Percentiles rank a stretch among this genome's conserved stretches.
Evolutionary conservation across 2,888 invertebrate species (phyloP).

Genomic region (Rhagium mordax): DNA sequence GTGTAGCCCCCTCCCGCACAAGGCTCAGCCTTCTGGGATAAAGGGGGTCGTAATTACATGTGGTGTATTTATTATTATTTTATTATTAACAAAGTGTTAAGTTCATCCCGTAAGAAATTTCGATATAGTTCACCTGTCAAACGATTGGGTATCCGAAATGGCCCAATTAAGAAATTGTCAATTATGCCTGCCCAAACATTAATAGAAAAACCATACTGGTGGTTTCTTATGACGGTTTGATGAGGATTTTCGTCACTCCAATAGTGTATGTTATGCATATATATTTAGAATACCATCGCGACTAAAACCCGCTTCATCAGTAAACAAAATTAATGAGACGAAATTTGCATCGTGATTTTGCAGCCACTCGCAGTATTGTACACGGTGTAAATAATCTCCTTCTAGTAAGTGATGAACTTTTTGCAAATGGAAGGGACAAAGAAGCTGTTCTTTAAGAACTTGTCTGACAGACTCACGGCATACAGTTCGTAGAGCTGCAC

Average conservation of each 20-base stretch:
- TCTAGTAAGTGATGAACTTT: constrained; percentile 1
- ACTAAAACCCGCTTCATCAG: constrained; percentile 25
- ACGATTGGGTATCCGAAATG: background rate
- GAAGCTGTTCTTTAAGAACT: background rate
- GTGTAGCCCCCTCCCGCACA: no score
- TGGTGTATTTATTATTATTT: no score
- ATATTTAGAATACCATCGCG: constrained; percentile 19
- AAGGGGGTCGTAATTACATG: no score
- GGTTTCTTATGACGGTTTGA: no score
- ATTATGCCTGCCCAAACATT: no score
- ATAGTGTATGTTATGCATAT: no score
- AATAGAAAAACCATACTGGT: no score
- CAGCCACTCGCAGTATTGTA: background rate
- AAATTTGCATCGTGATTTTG: background rate
- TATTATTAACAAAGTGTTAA: no score
- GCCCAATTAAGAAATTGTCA: constrained; percentile 9
- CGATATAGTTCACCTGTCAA: no score
- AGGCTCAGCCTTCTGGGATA: no score
- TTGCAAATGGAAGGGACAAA: background rate
- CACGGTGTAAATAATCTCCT: background rate
- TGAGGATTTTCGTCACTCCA: no score
- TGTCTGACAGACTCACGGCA: background rate
- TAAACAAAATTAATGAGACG: constrained; percentile 18
- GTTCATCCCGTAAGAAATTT: no score
- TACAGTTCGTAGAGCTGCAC: background rate